Base-by-base conservation (phyloP, 2,113 vertebrate species). In the Sarotherodon lohbergeri region DNA sequence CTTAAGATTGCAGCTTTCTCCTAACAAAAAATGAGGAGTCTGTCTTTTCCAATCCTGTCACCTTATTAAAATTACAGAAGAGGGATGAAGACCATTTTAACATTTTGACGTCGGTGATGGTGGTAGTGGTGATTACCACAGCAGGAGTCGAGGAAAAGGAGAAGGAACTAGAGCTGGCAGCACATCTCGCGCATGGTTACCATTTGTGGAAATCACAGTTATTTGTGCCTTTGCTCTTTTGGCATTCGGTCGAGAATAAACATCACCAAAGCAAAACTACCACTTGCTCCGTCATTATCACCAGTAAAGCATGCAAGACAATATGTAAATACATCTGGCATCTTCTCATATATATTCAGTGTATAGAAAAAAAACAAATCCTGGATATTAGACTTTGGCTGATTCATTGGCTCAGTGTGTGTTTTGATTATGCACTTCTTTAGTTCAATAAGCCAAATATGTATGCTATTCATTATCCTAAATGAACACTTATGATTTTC, bases 121-220 rank as follows among this genome's bases (percentile, higher is more conserved):
- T 29, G 43, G 71, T 29, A 76, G 39, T 19, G 71, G 41, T 48
- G 54, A 66, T 56, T 22, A 78, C 14, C 48, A 22, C 43, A 6
- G 50, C 10, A 54, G 22, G 13, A n/a, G 59, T 17, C 5, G 24
- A 19, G 27, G n/a, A 41, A 39, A 82, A 24, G 71, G 11, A 34
- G 8, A 29, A 82, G 48, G 14, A 63, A 19, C 4, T 50, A 46
- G 71, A 27, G 16, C 43, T 76, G 71, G 71, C 43, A 17, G 66
- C 39, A 6, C 13, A 4, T 16, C 36, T 57, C 5, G 13, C 14
- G 16, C 12, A 24, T 29, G 24, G 55, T 10, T 73, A 24, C 66
- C 83, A 61, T 91, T 88, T 80, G n/a, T 63, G 52, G 50, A 82
- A 88, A 91, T 90, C 79, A 88, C 86, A 80, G 89, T 87, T 41